These are phyloP conservation scores for Drosophila glabriapex DNA, from an alignment of 2,888 invertebrate species.

Conservation along the genomic window DNA sequence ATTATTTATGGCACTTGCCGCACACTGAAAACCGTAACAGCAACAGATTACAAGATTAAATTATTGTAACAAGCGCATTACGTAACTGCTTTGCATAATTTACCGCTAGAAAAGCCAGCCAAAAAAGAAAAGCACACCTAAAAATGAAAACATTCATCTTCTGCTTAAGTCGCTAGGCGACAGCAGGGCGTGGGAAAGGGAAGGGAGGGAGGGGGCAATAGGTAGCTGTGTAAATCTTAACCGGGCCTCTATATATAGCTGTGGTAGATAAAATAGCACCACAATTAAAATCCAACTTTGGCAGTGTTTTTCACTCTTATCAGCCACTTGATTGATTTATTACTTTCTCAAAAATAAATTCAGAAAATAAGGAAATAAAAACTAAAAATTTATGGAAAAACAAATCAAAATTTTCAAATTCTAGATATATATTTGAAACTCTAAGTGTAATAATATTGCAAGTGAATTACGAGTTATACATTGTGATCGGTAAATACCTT, in stretches of 20 bases:
- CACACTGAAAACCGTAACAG: conserved; percentile 50
- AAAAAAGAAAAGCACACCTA: conserved; percentile 15
- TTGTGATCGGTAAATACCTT: no score
- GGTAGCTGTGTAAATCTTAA: conserved; percentile 50
- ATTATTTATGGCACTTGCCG: conserved; percentile 83
- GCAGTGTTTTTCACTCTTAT: neutral
- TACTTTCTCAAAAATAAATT: no score
- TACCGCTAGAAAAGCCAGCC: conserved; percentile 60
- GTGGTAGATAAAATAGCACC: neutral
- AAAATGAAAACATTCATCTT: conserved; percentile 73
- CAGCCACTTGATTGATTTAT: neutral
- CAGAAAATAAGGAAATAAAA: no score
- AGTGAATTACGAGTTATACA: no score
- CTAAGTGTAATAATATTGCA: no score
- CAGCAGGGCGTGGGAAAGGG: neutral
- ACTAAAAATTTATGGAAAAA: no score
- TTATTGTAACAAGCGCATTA: conserved; percentile 85
- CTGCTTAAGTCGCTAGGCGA: conserved; percentile 48
- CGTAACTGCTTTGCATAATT: conserved; percentile 84
- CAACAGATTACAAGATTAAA: conserved; percentile 85
- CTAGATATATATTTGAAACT: no score
- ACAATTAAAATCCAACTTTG: neutral
- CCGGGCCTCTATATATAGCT: conserved; percentile 7
- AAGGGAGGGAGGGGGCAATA: conserved; percentile 11
- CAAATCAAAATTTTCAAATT: no score